A percentile compares a stretch with the other conserved stretches of the same genome.
Conservation (phyloP, 2,797 vertebrate species). For the Eutrigla gurnardus region DNA sequence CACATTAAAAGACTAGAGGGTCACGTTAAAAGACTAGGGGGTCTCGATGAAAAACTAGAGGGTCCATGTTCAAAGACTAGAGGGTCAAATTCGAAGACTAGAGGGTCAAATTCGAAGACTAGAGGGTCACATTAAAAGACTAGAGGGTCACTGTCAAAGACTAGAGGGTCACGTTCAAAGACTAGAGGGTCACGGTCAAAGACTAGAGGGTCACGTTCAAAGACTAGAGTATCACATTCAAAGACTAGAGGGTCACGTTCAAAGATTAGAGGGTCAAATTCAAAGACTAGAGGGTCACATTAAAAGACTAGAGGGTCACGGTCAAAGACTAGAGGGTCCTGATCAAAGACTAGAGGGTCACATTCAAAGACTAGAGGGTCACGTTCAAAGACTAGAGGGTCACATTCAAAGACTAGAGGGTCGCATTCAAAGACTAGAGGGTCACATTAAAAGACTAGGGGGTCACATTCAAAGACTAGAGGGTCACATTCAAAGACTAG, state of each 20-base stretch:
- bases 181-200: neutral
- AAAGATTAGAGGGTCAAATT: neutral
- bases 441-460: neutral
- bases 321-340: fast-evolving
- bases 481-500: neutral
- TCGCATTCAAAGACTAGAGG: neutral
- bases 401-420: no score
- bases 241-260: neutral
- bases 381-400: neutral
- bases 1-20: no score
- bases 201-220: neutral
- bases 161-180: neutral
- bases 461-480: neutral
- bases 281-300: neutral
- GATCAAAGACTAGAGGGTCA: neutral
- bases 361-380: neutral
- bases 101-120: neutral
- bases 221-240: neutral
- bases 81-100: fast-evolving
- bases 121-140: neutral
- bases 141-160: neutral
- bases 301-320: neutral
- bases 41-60: conserved; percentile 77
- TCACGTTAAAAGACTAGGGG: no score
- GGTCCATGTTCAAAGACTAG: conserved; percentile 68